Conservation (phyloP, 2,888 invertebrate genomes). For the Cactoblastis cactorum region DNA sequence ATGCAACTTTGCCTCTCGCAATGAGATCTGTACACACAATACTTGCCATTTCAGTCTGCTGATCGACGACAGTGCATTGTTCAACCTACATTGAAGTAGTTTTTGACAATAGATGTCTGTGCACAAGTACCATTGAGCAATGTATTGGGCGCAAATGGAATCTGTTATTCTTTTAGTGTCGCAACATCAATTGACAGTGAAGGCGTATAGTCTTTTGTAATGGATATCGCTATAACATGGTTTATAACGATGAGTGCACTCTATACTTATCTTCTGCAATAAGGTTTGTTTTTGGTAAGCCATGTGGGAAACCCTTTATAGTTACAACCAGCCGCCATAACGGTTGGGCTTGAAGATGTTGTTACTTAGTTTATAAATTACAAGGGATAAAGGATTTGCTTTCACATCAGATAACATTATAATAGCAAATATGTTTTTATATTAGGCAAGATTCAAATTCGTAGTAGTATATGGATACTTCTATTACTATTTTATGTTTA, state of each 20-base stretch:
- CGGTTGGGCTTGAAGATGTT: no score
- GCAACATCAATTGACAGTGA: conserved; percentile 14
- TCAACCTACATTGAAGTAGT: conserved; percentile 35
- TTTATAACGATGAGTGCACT: no score
- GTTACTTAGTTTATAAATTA: no score
- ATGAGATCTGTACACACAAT: conserved; percentile 29
- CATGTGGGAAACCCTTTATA: no score
- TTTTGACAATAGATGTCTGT: conserved; percentile 24
- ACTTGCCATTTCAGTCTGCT: conserved; percentile 39
- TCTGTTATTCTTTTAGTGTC: conserved; percentile 18
- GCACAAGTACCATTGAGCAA: conserved; percentile 23
- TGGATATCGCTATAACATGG: not conserved
- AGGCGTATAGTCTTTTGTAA: not conserved
- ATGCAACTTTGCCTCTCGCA: conserved; percentile 19
- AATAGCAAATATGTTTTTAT: no score
- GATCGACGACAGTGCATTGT: conserved; percentile 38
- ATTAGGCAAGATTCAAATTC: no score
- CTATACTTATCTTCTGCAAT: conserved; percentile 30
- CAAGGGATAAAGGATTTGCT: no score
- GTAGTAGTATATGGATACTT: no score
- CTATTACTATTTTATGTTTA: no score
- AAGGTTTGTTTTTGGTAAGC: conserved; percentile 27
- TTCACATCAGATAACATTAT: no score
- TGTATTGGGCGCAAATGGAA: conserved; percentile 19
- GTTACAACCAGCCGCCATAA: no score